Conservation (phyloP, 2,797 vertebrate species). For the Serranus cabrilla region DNA sequence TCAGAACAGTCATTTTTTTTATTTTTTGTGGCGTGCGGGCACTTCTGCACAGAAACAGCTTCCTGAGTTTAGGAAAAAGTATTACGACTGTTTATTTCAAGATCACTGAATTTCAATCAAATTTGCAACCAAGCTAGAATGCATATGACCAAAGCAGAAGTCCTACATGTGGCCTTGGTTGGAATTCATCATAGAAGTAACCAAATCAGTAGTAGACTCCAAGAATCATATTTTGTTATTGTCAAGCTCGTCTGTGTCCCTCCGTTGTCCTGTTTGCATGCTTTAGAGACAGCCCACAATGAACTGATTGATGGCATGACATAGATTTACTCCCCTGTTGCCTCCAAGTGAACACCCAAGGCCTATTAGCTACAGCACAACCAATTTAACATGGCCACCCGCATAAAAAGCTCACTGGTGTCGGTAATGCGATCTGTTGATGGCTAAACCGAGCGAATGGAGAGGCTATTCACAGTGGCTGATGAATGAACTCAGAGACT, state of each 20-base stretch:
- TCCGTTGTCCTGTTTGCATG: slow-evolving; percentile 29
- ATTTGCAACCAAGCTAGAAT: slow-evolving; percentile 28
- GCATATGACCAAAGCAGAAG: slow-evolving; percentile 3
- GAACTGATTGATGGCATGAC: slow-evolving; percentile 48
- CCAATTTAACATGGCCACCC: slow-evolving; percentile 74
- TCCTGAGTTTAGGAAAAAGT: slow-evolving; percentile 40
- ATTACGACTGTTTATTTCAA: slow-evolving; percentile 40
- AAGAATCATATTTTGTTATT: slow-evolving; percentile 7
- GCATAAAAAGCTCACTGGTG: slow-evolving; percentile 74
- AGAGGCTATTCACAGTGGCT: slow-evolving; percentile 63
- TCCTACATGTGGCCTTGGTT: slow-evolving; percentile 6
- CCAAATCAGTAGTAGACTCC: slow-evolving; percentile 23
- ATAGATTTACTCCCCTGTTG: slow-evolving; percentile 53
- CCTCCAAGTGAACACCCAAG: slow-evolving; percentile 56
- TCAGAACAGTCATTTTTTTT: slow-evolving; percentile 29
- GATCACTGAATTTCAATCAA: slow-evolving; percentile 29
- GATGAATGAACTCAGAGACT: slow-evolving; percentile 63
- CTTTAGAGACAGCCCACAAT: slow-evolving; percentile 44
- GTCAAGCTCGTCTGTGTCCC: not conserved
- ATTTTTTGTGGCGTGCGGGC: slow-evolving; percentile 51
- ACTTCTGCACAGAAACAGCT: slow-evolving; percentile 19
- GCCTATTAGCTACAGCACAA: slow-evolving; percentile 69
- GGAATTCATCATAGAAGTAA: not conserved
- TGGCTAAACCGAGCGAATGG: slow-evolving; percentile 68
- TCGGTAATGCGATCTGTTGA: slow-evolving; percentile 76